Evolutionary conservation across 2,797 vertebrate species (phyloP), one percentile per base, ranked within the genome.

Genomic region (Xenentodon cancila): DNA sequence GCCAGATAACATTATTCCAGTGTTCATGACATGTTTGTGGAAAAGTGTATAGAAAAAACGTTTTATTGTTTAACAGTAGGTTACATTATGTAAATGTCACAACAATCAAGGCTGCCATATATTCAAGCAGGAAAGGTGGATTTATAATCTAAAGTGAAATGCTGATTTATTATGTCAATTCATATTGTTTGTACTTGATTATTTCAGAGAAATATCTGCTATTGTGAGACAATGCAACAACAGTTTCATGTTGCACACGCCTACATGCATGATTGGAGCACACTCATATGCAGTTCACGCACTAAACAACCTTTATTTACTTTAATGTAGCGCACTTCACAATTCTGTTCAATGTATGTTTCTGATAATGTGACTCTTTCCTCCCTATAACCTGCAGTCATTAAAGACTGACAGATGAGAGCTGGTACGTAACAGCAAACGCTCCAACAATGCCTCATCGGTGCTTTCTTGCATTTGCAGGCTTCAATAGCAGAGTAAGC

Each of bases 1-100:
- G 89, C 56, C 85, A 87, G 86, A 90, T 90, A 89, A 85, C 81
- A 82, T 88, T 89, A 74, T 87, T n/a, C 37, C 11, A 59, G 53
- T 32, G 42, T 63, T 69, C 40, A 43, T 22, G 42, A 63, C 60
- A 69, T 54, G 54, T 53, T 66, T 27, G 47, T 22, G 63, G 56
- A 60, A 64, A 73, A 46, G 64, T 68, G 76, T 84, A 85, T 84
- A 82, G 30, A 6, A 67, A 75, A 79, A 82, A 75, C 52, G n/a
- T 1, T 59, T 25, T 46, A 90, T 89, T 91, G 88, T 89, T 78
- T 86, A 40, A 40, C 37, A 37, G 34, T 30, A 45, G n/a, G 27
- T 43, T 46, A 37, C 0, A 2, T 45, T 50, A 59, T 40, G 70
- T 60, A 54, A 64, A 56, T 15, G 21, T 59, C 50, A 75, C 16